Evolutionary conservation across 2,113 vertebrate species (phyloP), one percentile per base, ranked within the genome.

Genomic region (Herpailurus yagouaroundi): DNA sequence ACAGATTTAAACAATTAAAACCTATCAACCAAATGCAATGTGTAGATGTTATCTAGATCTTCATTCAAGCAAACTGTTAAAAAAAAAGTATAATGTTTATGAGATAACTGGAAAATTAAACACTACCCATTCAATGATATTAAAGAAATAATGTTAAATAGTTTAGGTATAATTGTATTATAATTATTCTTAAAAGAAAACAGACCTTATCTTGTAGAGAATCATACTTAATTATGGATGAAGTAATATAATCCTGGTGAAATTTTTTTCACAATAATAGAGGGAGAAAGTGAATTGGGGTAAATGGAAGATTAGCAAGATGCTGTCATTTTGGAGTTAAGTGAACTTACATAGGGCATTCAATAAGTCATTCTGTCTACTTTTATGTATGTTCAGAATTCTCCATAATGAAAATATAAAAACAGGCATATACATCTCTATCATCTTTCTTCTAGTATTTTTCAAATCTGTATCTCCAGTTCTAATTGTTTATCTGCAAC

Each of bases 161-260:
- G 63, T 90, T 95, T 86, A 73, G 19, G 41, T 82, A 64, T 92
- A 73, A 87, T 52, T 29, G 3, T 38, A 94, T 52, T 68, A 2
- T 79, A 83, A 88, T 95, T 89, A 91, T 63, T 79, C 83, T 95
- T 85, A 55, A 77, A 87, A 79, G 77, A 94, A 97, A 97, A 91
- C 21, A 38, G 8, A 80, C 41, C 52, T 94, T 86, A 86, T 13
- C 25, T 90, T 90, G 31, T 7, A 36, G 52, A 77, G 23, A 87
- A 57, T 48, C 73, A 79, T 33, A 77, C 7, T 91, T 36, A 95
- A 81, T 48, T 57, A 29, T 11, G 21, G 68, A 69, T 83, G 36
- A 92, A 93, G 76, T 48, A 5, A 71, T 71, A 57, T 0, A 60
- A 63, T 41, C 5, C 31, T 64, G 52, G 23, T 33, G 76, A 87